Percentiles rank a stretch among this genome's conserved stretches.
Conservation (phyloP, 2,797 vertebrate genomes). For the Eulemur rubriventer region DNA sequence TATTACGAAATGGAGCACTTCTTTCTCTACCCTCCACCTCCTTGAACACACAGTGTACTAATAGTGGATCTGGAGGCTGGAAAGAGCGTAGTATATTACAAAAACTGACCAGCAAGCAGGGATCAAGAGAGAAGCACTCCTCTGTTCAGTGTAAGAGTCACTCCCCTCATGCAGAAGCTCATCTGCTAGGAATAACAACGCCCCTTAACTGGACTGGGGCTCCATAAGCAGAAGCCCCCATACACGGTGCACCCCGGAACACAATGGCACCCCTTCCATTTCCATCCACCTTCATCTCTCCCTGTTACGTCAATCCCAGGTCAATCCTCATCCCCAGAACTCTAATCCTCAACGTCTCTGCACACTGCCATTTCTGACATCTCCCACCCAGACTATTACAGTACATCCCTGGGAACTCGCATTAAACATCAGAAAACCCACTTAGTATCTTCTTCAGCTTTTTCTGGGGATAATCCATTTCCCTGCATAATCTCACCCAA, state of each 20-base stretch:
- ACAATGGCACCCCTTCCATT: neutral
- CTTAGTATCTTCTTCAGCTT: neutral
- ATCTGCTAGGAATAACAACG: neutral
- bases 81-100: neutral
- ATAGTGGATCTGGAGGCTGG: neutral
- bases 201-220: neutral
- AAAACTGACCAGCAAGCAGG: neutral
- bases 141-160: rapidly evolving
- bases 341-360: neutral
- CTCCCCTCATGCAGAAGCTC: neutral
- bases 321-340: neutral
- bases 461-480: neutral
- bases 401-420: too few relatives aligned
- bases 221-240: neutral
- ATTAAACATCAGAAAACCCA: neutral
- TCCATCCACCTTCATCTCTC: neutral
- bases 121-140: neutral
- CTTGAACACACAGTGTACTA: neutral
- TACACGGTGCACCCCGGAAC: neutral
- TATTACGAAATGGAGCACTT: neutral
- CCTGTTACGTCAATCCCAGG: neutral
- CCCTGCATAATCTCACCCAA: neutral
- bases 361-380: neutral
- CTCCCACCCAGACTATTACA: neutral
- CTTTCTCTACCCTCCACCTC: neutral